A percentile compares a stretch with the other conserved stretches of the same genome.
These are phyloP conservation scores for Lobophora halterata DNA, from an alignment of 2,888 invertebrate genomes.

Conservation along the genomic window DNA sequence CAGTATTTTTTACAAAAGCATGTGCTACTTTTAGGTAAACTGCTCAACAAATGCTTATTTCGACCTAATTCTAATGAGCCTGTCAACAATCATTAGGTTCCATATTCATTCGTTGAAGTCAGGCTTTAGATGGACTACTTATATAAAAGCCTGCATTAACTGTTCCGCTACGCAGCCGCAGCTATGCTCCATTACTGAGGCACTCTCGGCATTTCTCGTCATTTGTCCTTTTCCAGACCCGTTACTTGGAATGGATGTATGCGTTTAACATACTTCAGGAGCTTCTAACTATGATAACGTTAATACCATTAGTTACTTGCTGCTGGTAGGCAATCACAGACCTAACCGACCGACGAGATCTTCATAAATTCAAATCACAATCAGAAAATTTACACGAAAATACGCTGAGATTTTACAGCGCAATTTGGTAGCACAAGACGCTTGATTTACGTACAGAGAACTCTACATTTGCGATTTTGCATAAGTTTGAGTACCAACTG, in stretches of 20 bases:
- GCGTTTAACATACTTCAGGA: conserved; percentile 27
- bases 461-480: too few relatives aligned
- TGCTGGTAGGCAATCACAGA: conserved; percentile 28
- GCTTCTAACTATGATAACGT: conserved; percentile 31
- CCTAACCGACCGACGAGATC: conserved; percentile 11
- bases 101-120: neutral
- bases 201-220: conserved; percentile 24
- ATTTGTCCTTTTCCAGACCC: conserved; percentile 30
- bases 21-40: too few relatives aligned
- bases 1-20: too few relatives aligned
- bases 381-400: too few relatives aligned
- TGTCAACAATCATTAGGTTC: too few relatives aligned
- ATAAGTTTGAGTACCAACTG: too few relatives aligned
- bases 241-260: conserved; percentile 24
- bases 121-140: conserved; percentile 1
- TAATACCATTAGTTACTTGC: conserved; percentile 33
- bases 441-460: too few relatives aligned
- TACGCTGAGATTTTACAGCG: too few relatives aligned
- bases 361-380: too few relatives aligned
- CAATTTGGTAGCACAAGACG: too few relatives aligned
- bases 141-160: conserved; percentile 14
- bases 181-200: conserved; percentile 19
- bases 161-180: conserved; percentile 11
- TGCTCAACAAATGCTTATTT: too few relatives aligned
- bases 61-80: too few relatives aligned